A percentile compares a stretch with the other conserved stretches of the same genome.
These are phyloP conservation scores for Sturnira hondurensis DNA, from an alignment of 2,113 vertebrate genomes.

Conservation along the genomic window DNA sequence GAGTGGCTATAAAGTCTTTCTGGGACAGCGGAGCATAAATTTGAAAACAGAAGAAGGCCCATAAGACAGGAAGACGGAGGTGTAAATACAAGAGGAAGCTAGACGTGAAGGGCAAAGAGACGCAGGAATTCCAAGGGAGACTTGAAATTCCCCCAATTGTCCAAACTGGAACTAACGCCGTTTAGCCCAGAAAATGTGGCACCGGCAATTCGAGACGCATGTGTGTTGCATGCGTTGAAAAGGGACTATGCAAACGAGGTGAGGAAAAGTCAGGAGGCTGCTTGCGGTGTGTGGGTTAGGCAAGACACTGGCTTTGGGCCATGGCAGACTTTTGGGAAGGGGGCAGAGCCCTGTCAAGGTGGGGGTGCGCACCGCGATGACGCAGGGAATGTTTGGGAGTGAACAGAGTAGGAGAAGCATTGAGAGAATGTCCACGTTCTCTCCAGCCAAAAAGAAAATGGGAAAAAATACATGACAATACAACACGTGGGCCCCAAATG, in stretches of 20 bases:
- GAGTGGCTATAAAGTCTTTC: neutral
- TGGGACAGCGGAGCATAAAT: neutral
- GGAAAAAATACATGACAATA: neutral
- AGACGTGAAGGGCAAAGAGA: neutral
- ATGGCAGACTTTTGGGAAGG: fast-evolving
- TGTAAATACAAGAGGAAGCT: neutral
- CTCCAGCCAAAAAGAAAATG: neutral
- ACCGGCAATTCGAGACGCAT: neutral
- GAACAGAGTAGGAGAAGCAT: fast-evolving
- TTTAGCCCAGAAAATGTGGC: neutral
- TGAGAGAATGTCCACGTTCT: neutral
- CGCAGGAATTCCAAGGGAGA: neutral
- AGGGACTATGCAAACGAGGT: neutral
- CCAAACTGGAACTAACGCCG: neutral
- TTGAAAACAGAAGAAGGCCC: neutral
- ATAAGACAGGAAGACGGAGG: neutral
- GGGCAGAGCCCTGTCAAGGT: neutral
- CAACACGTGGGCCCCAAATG: neutral
- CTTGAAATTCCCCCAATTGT: neutral
- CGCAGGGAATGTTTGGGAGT: fast-evolving
- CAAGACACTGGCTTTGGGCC: neutral
- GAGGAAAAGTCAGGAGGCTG: neutral
- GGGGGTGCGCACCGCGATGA: fast-evolving
- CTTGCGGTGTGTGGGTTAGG: neutral
- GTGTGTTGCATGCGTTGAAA: neutral